These are phyloP conservation scores for Clupea harengus DNA, from an alignment of 2,113 vertebrate species.

Conservation along the genomic window DNA sequence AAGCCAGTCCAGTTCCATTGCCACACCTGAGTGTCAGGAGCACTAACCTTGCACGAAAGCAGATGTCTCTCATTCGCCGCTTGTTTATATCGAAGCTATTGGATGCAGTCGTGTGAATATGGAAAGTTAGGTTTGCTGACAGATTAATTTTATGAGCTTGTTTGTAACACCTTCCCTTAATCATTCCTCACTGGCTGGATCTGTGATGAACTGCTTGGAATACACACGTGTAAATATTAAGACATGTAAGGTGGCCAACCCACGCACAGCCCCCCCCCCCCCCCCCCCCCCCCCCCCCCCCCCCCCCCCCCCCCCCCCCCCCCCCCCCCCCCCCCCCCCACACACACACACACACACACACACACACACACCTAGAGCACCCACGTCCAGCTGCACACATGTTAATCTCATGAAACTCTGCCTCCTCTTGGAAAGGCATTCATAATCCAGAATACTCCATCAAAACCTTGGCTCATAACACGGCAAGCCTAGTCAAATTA, in stretches of 20 bases:
- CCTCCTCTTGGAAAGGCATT: conserved; percentile 18
- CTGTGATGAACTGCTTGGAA: background rate
- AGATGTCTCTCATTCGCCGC: background rate
- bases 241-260: conserved; percentile 17
- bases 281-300: no score
- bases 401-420: background rate
- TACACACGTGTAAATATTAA: conserved; percentile 6
- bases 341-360: conserved; percentile 8
- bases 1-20: background rate
- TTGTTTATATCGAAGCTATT: background rate
- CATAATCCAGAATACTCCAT: conserved; percentile 30
- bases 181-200: background rate
- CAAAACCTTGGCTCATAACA: conserved; percentile 27
- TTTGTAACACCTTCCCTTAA: conserved; percentile 9
- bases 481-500: conserved; percentile 13
- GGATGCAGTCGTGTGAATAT: background rate
- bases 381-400: background rate
- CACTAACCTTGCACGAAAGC: background rate
- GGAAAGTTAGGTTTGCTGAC: background rate
- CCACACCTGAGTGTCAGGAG: background rate
- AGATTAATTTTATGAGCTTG: conserved; percentile 7
- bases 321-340: no score
- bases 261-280: background rate
- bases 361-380: background rate
- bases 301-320: no score